Evolutionary conservation across 2,797 vertebrate species (phyloP).

Genomic region (Falco cherrug): DNA sequence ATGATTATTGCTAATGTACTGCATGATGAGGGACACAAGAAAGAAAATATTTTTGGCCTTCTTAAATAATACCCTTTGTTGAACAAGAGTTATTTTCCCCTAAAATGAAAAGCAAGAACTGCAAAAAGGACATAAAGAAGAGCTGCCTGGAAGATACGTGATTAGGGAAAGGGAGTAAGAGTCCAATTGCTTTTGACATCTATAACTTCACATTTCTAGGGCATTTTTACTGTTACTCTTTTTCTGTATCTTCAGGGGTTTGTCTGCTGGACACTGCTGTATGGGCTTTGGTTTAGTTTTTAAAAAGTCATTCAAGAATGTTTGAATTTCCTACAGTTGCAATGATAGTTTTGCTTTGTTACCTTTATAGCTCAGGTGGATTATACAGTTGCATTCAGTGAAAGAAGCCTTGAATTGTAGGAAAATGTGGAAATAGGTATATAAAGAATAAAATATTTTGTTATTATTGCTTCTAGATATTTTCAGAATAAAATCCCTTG

Average conservation of each 20-base stretch:
- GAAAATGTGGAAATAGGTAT: neutral
- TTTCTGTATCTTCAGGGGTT: neutral
- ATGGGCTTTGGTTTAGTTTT: neutral
- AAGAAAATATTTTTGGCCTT: neutral
- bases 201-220: neutral
- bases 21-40: rapidly evolving
- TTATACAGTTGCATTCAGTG: neutral
- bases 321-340: neutral
- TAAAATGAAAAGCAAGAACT: neutral
- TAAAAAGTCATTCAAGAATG: neutral
- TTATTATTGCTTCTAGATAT: neutral
- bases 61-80: neutral
- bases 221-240: neutral
- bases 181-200: neutral
- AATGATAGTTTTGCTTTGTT: neutral
- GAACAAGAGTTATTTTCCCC: neutral
- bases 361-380: neutral
- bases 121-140: neutral
- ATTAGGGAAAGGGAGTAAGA: neutral
- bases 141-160: neutral
- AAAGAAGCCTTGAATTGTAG: neutral
- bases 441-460: neutral
- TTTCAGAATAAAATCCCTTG: neutral
- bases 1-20: neutral
- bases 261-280: neutral